Conservation (phyloP, 2,888 invertebrate genomes). For the Cataglyphis altisquamis region DNA sequence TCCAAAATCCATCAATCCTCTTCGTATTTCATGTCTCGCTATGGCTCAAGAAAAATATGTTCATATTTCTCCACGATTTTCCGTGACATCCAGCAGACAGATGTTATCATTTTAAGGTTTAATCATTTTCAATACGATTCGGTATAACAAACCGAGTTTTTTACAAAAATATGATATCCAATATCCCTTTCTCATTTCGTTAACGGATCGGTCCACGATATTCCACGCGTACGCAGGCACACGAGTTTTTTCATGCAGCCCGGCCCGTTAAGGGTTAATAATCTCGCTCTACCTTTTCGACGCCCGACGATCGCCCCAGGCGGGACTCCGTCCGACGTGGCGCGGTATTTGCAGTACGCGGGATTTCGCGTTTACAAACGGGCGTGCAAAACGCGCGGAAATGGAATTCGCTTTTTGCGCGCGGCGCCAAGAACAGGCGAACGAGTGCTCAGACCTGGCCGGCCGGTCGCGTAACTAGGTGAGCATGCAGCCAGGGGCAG, state of each 20-base stretch:
- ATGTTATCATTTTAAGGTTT: constrained; percentile 24
- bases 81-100: background rate
- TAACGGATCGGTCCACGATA: constrained; percentile 5
- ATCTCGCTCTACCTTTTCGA: constrained; percentile 27
- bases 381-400: constrained; percentile 39
- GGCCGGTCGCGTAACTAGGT: constrained; percentile 43
- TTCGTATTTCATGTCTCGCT: background rate
- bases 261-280: constrained; percentile 34
- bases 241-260: background rate
- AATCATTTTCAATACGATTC: constrained; percentile 12
- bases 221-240: background rate
- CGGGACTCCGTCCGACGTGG: constrained; percentile 13
- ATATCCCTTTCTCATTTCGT: constrained; percentile 13
- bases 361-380: constrained; percentile 62
- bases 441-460: background rate
- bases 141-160: background rate
- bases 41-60: constrained; percentile 1
- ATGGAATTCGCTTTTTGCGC: constrained; percentile 56
- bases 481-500: constrained; percentile 23
- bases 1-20: constrained; percentile 29
- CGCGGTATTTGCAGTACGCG: constrained; percentile 57
- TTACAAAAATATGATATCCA: constrained; percentile 11
- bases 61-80: background rate
- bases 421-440: constrained; percentile 40
- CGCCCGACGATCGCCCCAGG: constrained; percentile 23